phyloP scores from a whole-genome alignment of 2,113 vertebrate genomes.

The Malaclemys terrapin region DNA sequence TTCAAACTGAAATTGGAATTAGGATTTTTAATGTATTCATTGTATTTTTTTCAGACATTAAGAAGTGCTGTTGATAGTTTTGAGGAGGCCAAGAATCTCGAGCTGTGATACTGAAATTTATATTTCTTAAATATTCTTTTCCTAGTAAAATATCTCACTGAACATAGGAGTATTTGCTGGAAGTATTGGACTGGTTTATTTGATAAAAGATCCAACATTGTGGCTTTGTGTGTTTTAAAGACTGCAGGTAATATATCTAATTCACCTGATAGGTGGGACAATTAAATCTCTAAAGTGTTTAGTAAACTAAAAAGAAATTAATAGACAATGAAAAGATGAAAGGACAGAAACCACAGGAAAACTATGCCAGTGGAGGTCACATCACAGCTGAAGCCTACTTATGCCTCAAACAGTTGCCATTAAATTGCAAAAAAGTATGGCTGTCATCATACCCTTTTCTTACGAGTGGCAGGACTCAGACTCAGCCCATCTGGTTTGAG shows the following conservation, averaged over 20 bases:
- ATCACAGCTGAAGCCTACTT: background rate
- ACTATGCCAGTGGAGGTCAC: background rate
- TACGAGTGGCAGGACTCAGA: background rate
- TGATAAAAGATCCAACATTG: background rate
- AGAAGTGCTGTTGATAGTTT: background rate
- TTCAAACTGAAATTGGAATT: background rate
- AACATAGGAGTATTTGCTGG: background rate
- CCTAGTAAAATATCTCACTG: background rate
- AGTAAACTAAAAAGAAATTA: background rate
- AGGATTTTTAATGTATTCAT: background rate
- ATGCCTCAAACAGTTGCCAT: background rate
- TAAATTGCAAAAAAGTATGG: background rate
- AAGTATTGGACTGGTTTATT: fast-evolving
- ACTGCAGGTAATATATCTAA: background rate
- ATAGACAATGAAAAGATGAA: background rate
- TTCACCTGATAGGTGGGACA: background rate
- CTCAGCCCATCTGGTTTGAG: background rate
- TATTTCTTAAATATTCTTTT: background rate
- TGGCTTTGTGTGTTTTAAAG: background rate
- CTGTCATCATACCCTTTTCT: fast-evolving
- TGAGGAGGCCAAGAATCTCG: background rate
- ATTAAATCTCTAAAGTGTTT: background rate
- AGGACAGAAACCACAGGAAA: background rate
- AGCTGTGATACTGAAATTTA: background rate
- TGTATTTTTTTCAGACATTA: background rate